These are phyloP conservation scores for Lutraria lutraria DNA, from an alignment of 2,888 invertebrate genomes.

Conservation along the genomic window DNA sequence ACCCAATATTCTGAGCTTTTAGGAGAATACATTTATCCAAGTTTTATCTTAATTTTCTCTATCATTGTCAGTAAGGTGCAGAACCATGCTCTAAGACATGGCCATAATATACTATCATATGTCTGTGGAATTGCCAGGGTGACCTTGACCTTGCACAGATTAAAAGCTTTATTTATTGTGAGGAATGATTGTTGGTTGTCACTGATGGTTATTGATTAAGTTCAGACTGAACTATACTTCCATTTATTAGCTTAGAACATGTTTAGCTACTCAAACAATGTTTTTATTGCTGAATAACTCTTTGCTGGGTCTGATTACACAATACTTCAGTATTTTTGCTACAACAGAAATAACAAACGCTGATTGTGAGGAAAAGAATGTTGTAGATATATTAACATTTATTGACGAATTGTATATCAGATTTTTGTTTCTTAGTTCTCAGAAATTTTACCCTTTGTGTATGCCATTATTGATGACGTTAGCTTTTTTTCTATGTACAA, in stretches of 20 bases:
- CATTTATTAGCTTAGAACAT: constrained; percentile 4
- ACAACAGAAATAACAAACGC: neutral
- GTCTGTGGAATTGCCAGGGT: neutral
- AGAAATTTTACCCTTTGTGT: no score
- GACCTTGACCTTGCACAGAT: constrained; percentile 12
- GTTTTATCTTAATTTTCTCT: no score
- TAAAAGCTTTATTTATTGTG: constrained; percentile 18
- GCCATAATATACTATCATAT: neutral
- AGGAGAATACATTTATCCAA: no score
- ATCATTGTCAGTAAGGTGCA: no score
- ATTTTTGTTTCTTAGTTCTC: no score
- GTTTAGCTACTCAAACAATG: neutral
- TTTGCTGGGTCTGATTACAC: neutral
- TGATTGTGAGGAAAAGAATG: neutral
- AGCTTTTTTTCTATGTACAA: no score
- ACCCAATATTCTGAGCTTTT: no score
- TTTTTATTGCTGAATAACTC: neutral
- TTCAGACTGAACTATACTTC: neutral
- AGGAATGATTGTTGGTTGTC: neutral
- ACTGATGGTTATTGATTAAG: neutral
- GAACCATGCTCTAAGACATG: no score
- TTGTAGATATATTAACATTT: no score
- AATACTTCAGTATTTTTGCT: neutral
- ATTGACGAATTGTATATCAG: no score
- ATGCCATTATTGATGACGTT: no score